Percentiles rank a stretch among this genome's conserved stretches.
Evolutionary conservation across 2,113 vertebrate genomes (phyloP).

Genomic region (Ophiodon elongatus): DNA sequence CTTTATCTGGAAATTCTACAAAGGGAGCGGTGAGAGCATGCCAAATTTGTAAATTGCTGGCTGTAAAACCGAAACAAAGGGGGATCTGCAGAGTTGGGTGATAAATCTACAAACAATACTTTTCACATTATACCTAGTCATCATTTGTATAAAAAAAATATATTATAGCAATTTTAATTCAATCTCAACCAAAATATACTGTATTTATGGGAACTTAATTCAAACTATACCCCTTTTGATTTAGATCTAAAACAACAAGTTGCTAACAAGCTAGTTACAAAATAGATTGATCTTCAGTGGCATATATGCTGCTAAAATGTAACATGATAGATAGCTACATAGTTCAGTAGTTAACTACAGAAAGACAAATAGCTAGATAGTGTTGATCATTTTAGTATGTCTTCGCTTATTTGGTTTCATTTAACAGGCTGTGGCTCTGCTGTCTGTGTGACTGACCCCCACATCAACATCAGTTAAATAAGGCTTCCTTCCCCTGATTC

Average conservation of each 20-base stretch:
- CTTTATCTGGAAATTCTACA: neutral
- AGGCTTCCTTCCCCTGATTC: conserved; percentile 73
- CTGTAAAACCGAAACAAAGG: neutral
- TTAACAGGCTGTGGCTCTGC: conserved; percentile 36
- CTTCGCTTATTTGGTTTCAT: conserved; percentile 49
- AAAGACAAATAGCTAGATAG: neutral
- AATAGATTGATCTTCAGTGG: too few species aligned
- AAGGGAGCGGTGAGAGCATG: neutral
- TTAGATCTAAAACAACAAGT: too few species aligned
- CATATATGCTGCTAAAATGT: too few species aligned
- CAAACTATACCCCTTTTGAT: too few species aligned
- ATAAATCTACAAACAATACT: neutral
- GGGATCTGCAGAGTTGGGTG: neutral
- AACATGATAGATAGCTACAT: neutral
- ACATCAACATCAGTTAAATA: conserved; percentile 62
- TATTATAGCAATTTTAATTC: too few species aligned
- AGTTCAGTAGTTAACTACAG: neutral
- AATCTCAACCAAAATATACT: too few species aligned
- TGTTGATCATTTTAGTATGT: conserved; percentile 10
- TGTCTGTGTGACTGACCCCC: conserved; percentile 47
- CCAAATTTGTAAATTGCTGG: neutral
- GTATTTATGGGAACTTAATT: too few species aligned
- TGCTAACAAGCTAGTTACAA: too few species aligned
- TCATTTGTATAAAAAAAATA: too few species aligned
- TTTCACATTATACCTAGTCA: too few species aligned